Evolutionary conservation across 1,140 invertebrate species (phyloP), one percentile per base, ranked within the genome.

Genomic region (Ips typographus): DNA sequence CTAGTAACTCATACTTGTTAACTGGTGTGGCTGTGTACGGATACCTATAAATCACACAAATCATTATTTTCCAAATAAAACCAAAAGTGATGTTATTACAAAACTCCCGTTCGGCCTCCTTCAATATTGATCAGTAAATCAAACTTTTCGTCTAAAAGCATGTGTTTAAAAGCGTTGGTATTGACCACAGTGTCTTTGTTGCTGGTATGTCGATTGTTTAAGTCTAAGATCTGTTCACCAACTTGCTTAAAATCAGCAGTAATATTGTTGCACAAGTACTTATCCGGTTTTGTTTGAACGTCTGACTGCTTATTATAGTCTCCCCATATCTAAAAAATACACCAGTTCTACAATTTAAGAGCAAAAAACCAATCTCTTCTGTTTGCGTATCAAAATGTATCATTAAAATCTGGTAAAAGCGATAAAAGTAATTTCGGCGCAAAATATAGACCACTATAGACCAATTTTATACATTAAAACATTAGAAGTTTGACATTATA

Each of bases 51-150:
- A 22, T 22, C 22, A 22, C 22, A 22, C 22, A 22, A 22, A 22
- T 22, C 22, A 22, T 22, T 22, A 22, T 22, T 22, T 22, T 22
- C 22, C 22, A 22, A 22, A 22, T 47, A 47, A 47, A 5, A n/a
- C 4, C 44, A 47, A 47, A 47, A 47, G 4, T 47, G n/a, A 5
- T 47, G n/a, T 47, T 22, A 22, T 78, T 84, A 89, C 76, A 83
- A 80, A 2, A 88, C 82, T 58, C 84, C 82, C 40, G 84, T 83
- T 38, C 81, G 83, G 0, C 88, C 89, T 3, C 88, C 87, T 71
- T 87, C 85, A 39, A 91, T 79, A 70, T 88, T 86, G 38, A 91
- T 74, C 6, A 90, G 77, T 5, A 85, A 79, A 77, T 90, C 87
- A 73, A 85, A 90, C 42, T 82, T 79, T 62, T 87, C 83, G 3